Evolutionary conservation across 2,888 invertebrate genomes (phyloP).

Genomic region (Hedya salicella): DNA sequence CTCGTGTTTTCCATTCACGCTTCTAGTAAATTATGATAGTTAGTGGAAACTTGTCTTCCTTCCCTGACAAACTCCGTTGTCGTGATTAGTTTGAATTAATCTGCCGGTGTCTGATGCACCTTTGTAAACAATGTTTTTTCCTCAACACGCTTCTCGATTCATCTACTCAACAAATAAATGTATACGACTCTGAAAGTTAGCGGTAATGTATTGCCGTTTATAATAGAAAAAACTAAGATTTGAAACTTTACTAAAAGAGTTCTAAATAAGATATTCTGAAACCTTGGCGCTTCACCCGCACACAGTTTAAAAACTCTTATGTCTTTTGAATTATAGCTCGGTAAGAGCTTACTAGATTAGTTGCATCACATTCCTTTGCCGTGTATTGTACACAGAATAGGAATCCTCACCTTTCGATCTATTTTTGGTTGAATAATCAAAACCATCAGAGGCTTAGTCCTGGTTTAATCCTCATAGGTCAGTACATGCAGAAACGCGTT

Average conservation of each 20-base stretch:
- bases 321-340: too few relatives aligned
- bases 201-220: neutral
- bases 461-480: too few relatives aligned
- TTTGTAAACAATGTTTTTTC: constrained; percentile 24
- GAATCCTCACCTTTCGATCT: too few relatives aligned
- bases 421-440: too few relatives aligned
- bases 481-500: neutral
- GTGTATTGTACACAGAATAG: too few relatives aligned
- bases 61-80: constrained; percentile 16
- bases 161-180: neutral
- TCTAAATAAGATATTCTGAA: too few relatives aligned
- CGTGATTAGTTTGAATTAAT: constrained; percentile 32
- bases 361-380: too few relatives aligned
- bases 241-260: too few relatives aligned
- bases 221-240: neutral
- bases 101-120: constrained; percentile 1
- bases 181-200: neutral
- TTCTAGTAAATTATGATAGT: constrained; percentile 28
- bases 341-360: too few relatives aligned
- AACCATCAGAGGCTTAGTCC: too few relatives aligned
- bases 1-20: constrained; percentile 34
- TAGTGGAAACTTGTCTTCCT: constrained; percentile 27
- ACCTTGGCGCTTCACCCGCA: too few relatives aligned
- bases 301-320: too few relatives aligned
- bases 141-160: constrained; percentile 11